A percentile compares a stretch with the other conserved stretches of the same genome.
Conservation (phyloP, 2,888 invertebrate genomes). For the Caenorhabditis doughertyi region DNA sequence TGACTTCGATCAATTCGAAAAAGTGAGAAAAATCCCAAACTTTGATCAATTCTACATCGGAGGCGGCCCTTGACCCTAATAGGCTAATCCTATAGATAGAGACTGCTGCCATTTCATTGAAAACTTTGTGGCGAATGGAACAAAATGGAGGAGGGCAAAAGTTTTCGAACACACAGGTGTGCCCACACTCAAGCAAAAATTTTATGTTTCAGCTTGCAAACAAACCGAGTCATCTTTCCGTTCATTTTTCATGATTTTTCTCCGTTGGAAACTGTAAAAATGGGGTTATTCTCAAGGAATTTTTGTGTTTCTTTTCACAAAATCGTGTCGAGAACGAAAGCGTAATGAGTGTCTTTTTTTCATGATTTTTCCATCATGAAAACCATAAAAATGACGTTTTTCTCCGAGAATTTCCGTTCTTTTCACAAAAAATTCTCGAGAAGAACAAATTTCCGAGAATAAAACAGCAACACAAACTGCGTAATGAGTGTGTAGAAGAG, state of each 20-base stretch:
- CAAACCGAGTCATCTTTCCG: background rate
- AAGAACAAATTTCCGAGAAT: conserved; percentile 12
- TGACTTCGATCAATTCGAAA: too few species aligned
- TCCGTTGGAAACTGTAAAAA: too few species aligned
- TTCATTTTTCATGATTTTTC: background rate
- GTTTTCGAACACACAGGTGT: conserved; percentile 17
- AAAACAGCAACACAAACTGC: conserved; percentile 41
- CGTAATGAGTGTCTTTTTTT: too few species aligned
- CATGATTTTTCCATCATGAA: too few species aligned
- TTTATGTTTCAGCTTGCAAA: conserved; percentile 12
- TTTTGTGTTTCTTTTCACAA: too few species aligned
- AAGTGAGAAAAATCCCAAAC: too few species aligned
- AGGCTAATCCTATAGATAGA: conserved; percentile 34
- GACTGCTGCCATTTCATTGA: too few species aligned
- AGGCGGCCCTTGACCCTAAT: conserved; percentile 39
- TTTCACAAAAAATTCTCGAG: too few species aligned
- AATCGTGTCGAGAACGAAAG: too few species aligned
- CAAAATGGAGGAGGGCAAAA: background rate
- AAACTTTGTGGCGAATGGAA: background rate
- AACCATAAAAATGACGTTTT: too few species aligned
- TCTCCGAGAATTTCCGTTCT: background rate
- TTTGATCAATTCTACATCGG: background rate
- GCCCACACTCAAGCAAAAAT: conserved; percentile 1
- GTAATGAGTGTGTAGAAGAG: conserved; percentile 40
- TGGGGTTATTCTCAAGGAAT: too few species aligned